phyloP scores from a whole-genome alignment of 2,797 vertebrate species.

The Astyanax mexicanus region DNA sequence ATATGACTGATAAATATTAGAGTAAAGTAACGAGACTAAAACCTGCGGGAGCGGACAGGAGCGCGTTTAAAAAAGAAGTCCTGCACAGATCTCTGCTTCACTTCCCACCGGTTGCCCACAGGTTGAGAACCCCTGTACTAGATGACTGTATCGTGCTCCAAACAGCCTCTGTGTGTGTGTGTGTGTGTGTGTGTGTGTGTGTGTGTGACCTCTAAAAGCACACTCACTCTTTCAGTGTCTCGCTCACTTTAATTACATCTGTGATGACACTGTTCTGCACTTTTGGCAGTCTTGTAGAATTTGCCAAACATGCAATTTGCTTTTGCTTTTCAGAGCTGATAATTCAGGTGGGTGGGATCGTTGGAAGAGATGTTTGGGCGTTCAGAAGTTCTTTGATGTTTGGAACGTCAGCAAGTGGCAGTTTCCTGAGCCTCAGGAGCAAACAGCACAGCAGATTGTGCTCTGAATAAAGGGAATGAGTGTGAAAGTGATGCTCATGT shows the following conservation, averaged over 20 bases:
- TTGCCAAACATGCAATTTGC: not conserved
- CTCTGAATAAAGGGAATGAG: not conserved
- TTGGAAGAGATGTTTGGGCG: not conserved
- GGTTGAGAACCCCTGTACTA: too few relatives aligned
- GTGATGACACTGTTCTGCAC: not conserved
- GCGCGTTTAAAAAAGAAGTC: too few relatives aligned
- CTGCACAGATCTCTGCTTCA: too few relatives aligned
- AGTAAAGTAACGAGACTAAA: too few relatives aligned
- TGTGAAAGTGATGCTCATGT: not conserved
- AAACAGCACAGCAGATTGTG: not conserved
- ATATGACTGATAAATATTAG: too few relatives aligned
- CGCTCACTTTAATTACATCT: not conserved
- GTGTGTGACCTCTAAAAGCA: not conserved
- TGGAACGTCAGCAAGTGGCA: not conserved
- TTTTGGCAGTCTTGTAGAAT: not conserved
- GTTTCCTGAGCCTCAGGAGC: not conserved
- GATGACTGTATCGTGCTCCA: too few relatives aligned
- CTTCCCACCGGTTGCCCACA: too few relatives aligned
- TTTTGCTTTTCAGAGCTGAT: not conserved
- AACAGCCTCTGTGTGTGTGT: not conserved
- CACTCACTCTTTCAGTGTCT: not conserved
- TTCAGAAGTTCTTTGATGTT: not conserved
- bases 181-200: not conserved
- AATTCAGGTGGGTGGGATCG: not conserved
- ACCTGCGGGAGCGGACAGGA: too few relatives aligned